Evolutionary conservation across 2,113 vertebrate genomes (phyloP), one percentile per base, ranked within the genome.

Genomic region (Fulmarus glacialis): DNA sequence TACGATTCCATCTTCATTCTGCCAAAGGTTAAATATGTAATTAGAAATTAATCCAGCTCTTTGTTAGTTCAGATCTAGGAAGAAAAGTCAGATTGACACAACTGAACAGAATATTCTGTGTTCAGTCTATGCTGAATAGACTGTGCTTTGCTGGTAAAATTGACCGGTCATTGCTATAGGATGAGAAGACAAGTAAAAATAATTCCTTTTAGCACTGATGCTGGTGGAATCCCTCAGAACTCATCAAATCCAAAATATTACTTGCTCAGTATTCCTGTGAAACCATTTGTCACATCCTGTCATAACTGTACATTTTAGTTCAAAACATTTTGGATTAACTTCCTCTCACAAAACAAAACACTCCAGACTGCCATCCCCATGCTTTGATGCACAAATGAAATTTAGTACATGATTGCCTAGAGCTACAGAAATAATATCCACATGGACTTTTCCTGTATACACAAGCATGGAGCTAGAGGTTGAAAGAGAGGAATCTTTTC

Each of bases 21-120:
- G 59, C 70, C 92, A 93, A 87, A 97, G 92, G 87, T 91, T 77
- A 93, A 96, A 93, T 72, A 85, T 1, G 6, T 56, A 90, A 67
- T 64, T 88, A 88, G 67, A 86, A 92, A 70, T 75, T 73, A 95
- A 93, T 90, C 58, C 32, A 18, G 22, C 15, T 80, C 48, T 58
- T 60, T 64, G 43, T 50, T 60, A 88, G 53, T 58, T 92, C 38
- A 86, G 55, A 64, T n/a, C 38, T 68, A 72, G 63, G 58, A 40
- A 71, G 52, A 82, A 82, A 79, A 89, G 21, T 75, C 66, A 88
- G 62, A 62, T 5, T 63, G 85, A 83, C 67, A 80, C 14, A 80
- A 62, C 6, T 48, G n/a, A 83, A 70, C 47, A 82, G 79, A 88
- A 67, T 70, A 56, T 66, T 64, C 67, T 56, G 43, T 56, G 38